Base-by-base conservation (phyloP, 2,888 invertebrate genomes). In the Machimus atricapillus region DNA sequence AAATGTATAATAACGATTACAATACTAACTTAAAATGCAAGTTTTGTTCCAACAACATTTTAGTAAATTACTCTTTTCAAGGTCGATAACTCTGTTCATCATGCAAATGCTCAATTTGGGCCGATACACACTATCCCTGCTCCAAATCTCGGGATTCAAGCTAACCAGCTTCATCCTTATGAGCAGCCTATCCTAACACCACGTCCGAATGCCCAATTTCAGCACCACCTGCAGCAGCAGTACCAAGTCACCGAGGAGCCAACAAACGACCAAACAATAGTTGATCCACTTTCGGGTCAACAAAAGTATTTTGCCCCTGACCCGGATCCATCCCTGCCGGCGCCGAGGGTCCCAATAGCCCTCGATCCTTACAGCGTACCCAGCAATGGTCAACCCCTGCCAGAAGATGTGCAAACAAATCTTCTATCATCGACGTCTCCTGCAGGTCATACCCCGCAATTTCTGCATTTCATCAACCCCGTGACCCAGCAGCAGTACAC, bases 71-170 rank as follows among this genome's bases (percentile, higher is more conserved):
- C 86, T 88, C 89, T 90, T 86, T 89, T 9, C 23, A 66, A 66
- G 66, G 76, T 76, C 37, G 37, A 76, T 7, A 76, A 37, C 76
- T 37, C 34, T 34, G 8, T 37, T 37, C 76, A 37, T 76, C 66
- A 98, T 94, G 97, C 97, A 19, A 46, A 34, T 40, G 12, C 43
- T 0, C 52, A 86, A 19, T 77, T 86, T 56, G 86, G 77, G 34
- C 97, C 97, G 2, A 97, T 97, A 91, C 97, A 97, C 92, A 97
- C 97, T 12, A 96, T 97, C 89, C 97, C 97, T 90, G 97, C 97
- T 34, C 97, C 97, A 9, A 97, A 97, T 93, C 93, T 97, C 66
- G 90, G 89, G 76, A 87, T 90, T 77, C 90, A 91, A 88, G 91
- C 91, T 87, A 92, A 92, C 89, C 91, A 92, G 87, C 89, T 92